These are phyloP conservation scores for Campylomormyrus tamandua DNA, from an alignment of 2,113 vertebrate genomes.

Conservation along the genomic window DNA sequence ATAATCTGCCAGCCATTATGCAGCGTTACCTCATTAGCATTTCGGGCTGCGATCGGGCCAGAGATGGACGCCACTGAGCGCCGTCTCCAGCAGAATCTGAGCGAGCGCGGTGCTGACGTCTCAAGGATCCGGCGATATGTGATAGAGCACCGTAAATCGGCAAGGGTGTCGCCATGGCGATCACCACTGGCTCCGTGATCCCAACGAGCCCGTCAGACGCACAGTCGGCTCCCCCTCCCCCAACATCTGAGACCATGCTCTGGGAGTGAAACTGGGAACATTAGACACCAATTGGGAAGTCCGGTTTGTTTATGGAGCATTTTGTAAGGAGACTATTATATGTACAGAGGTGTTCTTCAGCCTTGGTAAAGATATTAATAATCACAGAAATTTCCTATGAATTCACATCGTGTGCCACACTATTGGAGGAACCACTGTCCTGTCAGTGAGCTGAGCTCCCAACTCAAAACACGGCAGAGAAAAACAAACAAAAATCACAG, in stretches of 20 bases:
- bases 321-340: not conserved
- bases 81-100: slow-evolving; percentile 32
- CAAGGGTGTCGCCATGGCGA: not conserved
- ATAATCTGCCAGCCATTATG: slow-evolving; percentile 45
- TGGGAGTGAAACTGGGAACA: not conserved
- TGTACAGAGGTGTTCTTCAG: not conserved
- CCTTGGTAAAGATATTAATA: not conserved
- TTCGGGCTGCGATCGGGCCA: slow-evolving; percentile 33
- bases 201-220: not conserved
- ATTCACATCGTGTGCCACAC: not conserved
- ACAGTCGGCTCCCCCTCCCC: not conserved
- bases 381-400: not conserved
- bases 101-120: slow-evolving; percentile 18
- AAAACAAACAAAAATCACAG: not conserved
- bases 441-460: not conserved
- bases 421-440: not conserved
- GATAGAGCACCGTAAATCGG: not conserved
- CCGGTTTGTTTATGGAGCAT: not conserved
- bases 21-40: slow-evolving; percentile 49
- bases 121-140: slow-evolving; percentile 18
- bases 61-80: slow-evolving; percentile 35
- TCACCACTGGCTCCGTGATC: not conserved
- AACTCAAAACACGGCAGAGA: not conserved
- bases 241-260: not conserved
- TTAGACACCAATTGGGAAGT: not conserved